phyloP scores from a whole-genome alignment of 2,888 invertebrate genomes.

The Sceliomorpha sp. region DNA sequence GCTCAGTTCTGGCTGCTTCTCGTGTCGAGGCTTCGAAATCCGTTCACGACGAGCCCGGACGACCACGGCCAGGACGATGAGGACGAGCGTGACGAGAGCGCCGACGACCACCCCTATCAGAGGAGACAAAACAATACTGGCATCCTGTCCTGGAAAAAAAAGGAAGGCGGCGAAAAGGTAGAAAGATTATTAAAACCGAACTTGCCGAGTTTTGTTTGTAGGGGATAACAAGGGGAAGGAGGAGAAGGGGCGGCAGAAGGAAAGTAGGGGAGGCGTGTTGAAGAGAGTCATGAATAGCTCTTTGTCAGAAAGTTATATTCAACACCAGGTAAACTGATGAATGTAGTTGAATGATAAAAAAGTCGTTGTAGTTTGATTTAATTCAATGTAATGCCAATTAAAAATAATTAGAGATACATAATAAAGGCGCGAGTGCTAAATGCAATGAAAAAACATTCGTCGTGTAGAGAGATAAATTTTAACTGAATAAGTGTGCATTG shows the following conservation, averaged over 20 bases:
- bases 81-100: slow-evolving; percentile 81
- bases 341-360: background rate
- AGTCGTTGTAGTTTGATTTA: background rate
- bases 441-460: no score
- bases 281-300: background rate
- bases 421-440: no score
- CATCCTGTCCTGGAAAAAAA: slow-evolving; percentile 81
- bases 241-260: no score
- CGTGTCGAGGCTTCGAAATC: slow-evolving; percentile 70
- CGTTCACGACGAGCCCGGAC: slow-evolving; percentile 81
- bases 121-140: slow-evolving; percentile 82
- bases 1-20: slow-evolving; percentile 74
- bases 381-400: no score
- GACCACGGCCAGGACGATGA: slow-evolving; percentile 81
- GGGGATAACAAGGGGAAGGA: background rate
- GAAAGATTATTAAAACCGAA: background rate
- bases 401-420: no score
- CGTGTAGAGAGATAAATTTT: no score
- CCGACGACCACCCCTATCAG: slow-evolving; percentile 83
- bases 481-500: no score
- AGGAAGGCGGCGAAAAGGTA: slow-evolving; percentile 4
- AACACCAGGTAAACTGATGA: background rate
- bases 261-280: background rate
- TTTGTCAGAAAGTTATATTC: slow-evolving; percentile 7
- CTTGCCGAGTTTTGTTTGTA: background rate